Evolutionary conservation across 2,797 vertebrate genomes (phyloP).

Genomic region (Myiotriccus ornatus): DNA sequence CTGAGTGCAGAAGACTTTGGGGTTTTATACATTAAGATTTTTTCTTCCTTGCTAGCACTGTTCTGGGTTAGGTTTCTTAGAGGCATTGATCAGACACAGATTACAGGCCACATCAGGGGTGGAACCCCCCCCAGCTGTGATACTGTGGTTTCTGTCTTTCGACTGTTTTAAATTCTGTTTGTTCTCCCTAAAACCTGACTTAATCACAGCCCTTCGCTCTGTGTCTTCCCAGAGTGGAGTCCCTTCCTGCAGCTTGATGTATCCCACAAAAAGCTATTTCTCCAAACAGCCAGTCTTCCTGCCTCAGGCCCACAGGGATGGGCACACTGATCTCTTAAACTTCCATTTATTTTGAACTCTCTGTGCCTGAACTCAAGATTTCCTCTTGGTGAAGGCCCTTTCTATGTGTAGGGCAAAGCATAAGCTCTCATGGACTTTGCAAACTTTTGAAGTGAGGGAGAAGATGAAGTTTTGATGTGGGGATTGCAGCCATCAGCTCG

Average conservation of each 20-base stretch:
- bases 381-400: background rate
- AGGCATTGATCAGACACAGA: background rate
- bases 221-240: background rate
- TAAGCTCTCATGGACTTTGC: background rate
- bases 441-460: background rate
- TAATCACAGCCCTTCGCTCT: background rate
- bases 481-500: background rate
- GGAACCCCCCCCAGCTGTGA: background rate
- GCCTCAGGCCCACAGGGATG: fast-evolving
- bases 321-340: background rate
- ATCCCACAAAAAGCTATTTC: background rate
- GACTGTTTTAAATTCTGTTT: background rate
- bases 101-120: background rate
- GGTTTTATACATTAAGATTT: fast-evolving
- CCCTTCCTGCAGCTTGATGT: background rate
- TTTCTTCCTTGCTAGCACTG: background rate
- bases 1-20: background rate
- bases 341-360: background rate
- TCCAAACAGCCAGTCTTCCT: background rate
- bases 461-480: background rate
- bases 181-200: background rate
- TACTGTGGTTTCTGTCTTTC: background rate
- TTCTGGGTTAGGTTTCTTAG: background rate
- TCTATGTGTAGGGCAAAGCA: background rate
- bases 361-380: background rate